Evolutionary conservation across 2,797 vertebrate genomes (phyloP).

Genomic region (Propithecus perrieri): DNA sequence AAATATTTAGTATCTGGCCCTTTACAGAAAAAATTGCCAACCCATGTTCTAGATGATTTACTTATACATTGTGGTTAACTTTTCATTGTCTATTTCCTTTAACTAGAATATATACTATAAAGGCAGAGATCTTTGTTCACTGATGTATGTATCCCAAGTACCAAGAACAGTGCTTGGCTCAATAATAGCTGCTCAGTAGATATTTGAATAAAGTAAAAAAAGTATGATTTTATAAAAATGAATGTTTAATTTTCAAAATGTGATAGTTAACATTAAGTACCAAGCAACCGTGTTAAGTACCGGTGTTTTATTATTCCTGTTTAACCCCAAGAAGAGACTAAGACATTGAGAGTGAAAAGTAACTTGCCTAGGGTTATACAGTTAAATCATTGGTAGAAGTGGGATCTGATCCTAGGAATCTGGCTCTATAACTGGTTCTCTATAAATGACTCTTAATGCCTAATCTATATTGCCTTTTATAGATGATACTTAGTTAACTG

Average conservation of each 20-base stretch:
- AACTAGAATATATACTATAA: not conserved
- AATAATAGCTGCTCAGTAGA: not conserved
- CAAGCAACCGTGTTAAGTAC: not conserved
- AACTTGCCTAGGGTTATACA: not conserved
- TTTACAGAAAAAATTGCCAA: not conserved
- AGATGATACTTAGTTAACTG: not conserved
- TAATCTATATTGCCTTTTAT: not conserved
- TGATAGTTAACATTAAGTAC: not conserved
- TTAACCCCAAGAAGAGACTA: not conserved
- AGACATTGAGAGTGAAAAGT: not conserved
- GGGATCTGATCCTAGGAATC: not conserved
- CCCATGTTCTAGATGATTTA: not conserved
- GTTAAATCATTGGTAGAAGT: not conserved
- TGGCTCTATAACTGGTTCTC: not conserved
- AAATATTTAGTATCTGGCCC: not conserved
- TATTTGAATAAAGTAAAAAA: not conserved
- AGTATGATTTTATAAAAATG: constrained; percentile 20
- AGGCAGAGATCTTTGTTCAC: not conserved
- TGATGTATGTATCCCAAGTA: not conserved
- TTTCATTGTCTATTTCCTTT: not conserved
- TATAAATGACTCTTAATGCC: not conserved
- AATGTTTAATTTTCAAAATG: constrained; percentile 51
- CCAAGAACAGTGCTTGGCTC: not conserved
- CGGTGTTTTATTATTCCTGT: not conserved
- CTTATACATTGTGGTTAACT: not conserved